phyloP scores from a whole-genome alignment of 2,888 invertebrate genomes.

The Leptopilina myrica region DNA sequence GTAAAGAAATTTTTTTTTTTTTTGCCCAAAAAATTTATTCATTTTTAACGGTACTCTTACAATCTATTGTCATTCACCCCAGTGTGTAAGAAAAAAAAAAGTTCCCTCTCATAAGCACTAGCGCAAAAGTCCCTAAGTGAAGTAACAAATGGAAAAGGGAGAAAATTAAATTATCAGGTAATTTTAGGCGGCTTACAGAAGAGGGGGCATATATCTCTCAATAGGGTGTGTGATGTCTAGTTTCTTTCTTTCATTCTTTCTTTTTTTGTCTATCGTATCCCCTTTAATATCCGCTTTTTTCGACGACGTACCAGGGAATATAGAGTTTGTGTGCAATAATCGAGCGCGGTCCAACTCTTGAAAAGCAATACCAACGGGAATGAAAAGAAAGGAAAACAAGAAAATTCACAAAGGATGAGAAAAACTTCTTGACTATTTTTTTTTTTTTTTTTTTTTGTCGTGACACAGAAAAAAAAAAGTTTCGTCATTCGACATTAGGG shows the following conservation, averaged over 20 bases:
- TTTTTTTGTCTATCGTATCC: background rate
- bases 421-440: background rate
- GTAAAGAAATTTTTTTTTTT: background rate
- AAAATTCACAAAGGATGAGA: slow-evolving; percentile 1
- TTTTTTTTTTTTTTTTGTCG: background rate
- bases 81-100: background rate
- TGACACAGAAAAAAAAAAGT: slow-evolving; percentile 29
- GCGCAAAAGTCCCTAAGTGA: background rate
- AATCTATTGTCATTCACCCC: slow-evolving; percentile 8
- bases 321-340: slow-evolving; percentile 27
- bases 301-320: background rate
- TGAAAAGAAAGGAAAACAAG: background rate
- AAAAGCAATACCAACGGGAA: background rate
- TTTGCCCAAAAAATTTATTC: background rate
- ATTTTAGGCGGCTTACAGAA: background rate
- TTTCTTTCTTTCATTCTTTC: background rate
- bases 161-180: slow-evolving; percentile 23
- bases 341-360: background rate
- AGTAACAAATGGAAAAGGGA: background rate
- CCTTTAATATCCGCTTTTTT: slow-evolving; percentile 16
- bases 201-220: background rate
- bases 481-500: slow-evolving; percentile 22
- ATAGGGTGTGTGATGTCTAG: background rate
- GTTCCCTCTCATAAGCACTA: background rate
- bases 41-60: background rate